These are phyloP conservation scores for Galerucella calmariensis DNA, from an alignment of 2,888 invertebrate genomes.

Conservation along the genomic window DNA sequence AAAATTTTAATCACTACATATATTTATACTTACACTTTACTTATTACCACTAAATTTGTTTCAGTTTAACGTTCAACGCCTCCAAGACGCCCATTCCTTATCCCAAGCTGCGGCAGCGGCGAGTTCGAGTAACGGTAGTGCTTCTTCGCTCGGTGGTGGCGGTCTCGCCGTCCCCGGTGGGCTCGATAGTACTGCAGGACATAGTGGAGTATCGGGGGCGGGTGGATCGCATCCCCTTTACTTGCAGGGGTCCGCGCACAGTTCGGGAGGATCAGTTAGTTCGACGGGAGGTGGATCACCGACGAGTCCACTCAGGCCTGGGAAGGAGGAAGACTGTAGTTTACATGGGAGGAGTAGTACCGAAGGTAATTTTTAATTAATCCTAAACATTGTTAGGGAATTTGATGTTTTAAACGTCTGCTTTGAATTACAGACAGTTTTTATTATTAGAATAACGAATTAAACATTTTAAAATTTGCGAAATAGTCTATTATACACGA, in stretches of 20 bases:
- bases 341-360: conserved; percentile 72
- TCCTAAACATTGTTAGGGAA: neutral
- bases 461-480: too few species aligned
- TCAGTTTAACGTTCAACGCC: conserved; percentile 66
- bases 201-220: conserved; percentile 47
- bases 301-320: conserved; percentile 65
- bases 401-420: neutral
- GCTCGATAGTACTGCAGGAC: conserved; percentile 41
- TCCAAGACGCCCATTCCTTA: conserved; percentile 63
- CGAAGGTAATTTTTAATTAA: conserved; percentile 64
- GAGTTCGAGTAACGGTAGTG: conserved; percentile 43
- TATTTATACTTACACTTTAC: too few species aligned
- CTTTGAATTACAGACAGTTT: too few species aligned
- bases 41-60: conserved; percentile 28
- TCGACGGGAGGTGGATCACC: conserved; percentile 65
- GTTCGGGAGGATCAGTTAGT: conserved; percentile 64
- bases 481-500: too few species aligned
- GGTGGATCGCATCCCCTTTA: conserved; percentile 58
- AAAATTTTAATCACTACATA: neutral
- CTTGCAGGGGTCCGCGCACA: conserved; percentile 61
- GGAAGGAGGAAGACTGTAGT: conserved; percentile 75
- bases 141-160: conserved; percentile 53
- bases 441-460: too few species aligned
- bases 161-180: conserved; percentile 51
- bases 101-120: conserved; percentile 59